Conservation (phyloP, 2,113 vertebrate species). For the Oryzias melastigma region DNA sequence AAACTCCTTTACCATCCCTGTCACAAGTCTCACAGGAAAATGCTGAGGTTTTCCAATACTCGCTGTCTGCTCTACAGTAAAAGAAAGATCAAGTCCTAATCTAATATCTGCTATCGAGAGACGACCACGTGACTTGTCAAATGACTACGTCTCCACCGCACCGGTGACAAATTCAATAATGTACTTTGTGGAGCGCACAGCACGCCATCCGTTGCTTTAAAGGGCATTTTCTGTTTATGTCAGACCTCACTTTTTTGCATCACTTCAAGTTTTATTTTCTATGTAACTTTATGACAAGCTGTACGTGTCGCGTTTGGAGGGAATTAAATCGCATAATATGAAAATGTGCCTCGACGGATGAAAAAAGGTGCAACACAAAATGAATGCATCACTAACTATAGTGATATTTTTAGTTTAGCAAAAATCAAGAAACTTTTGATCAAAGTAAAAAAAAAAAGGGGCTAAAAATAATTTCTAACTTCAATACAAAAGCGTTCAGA, state of each 20-base stretch:
- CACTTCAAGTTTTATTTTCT: neutral
- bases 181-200: conserved; percentile 11
- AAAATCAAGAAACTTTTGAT: neutral
- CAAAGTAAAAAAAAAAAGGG: conserved; percentile 14
- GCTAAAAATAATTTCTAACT: too few species aligned
- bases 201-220: conserved; percentile 15
- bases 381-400: too few species aligned
- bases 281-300: neutral
- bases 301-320: neutral
- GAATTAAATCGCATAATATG: neutral
- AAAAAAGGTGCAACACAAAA: neutral
- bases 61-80: conserved; percentile 11
- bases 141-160: conserved; percentile 21
- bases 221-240: conserved; percentile 5
- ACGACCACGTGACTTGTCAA: conserved; percentile 43
- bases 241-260: conserved; percentile 8
- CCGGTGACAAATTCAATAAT: conserved; percentile 43
- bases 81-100: conserved; percentile 18
- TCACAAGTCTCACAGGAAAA: neutral
- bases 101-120: conserved; percentile 26
- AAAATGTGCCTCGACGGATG: neutral
- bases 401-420: too few species aligned
- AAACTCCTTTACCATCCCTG: neutral
- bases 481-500: too few species aligned
- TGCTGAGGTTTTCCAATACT: conserved; percentile 4